Evolutionary conservation across 2,113 vertebrate genomes (phyloP).

Genomic region (Aramus guarauna): DNA sequence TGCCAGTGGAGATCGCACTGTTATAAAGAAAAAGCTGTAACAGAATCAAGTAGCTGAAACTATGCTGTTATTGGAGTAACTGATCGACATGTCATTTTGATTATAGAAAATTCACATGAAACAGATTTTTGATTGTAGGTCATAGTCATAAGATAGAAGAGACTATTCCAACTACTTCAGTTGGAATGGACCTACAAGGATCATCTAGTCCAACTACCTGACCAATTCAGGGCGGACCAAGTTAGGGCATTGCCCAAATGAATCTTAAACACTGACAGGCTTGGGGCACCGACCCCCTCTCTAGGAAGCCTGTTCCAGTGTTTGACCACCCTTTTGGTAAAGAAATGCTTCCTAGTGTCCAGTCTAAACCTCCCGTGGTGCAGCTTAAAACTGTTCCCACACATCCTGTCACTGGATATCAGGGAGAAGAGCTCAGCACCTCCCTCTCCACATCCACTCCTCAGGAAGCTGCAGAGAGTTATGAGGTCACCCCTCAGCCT

Average conservation of each 20-base stretch:
- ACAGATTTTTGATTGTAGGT: not conserved
- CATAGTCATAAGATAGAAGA: not conserved
- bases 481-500: not conserved
- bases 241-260: not conserved
- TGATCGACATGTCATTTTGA: not conserved
- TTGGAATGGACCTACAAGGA: not conserved
- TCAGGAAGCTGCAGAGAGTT: not conserved
- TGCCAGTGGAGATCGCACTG: not conserved
- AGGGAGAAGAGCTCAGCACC: not conserved
- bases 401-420: not conserved
- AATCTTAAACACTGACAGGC: not conserved
- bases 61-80: not conserved
- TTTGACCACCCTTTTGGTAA: not conserved
- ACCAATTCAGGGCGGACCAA: not conserved
- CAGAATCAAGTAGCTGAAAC: not conserved
- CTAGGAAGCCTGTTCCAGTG: not conserved
- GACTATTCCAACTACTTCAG: not conserved
- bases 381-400: not conserved
- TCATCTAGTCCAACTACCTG: not conserved
- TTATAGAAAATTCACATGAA: not conserved
- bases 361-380: not conserved
- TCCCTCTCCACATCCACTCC: not conserved
- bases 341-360: not conserved
- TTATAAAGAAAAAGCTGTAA: not conserved
- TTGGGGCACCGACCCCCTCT: rapidly evolving